phyloP scores from a whole-genome alignment of 2,113 vertebrate species.

The Anolis sagrei region DNA sequence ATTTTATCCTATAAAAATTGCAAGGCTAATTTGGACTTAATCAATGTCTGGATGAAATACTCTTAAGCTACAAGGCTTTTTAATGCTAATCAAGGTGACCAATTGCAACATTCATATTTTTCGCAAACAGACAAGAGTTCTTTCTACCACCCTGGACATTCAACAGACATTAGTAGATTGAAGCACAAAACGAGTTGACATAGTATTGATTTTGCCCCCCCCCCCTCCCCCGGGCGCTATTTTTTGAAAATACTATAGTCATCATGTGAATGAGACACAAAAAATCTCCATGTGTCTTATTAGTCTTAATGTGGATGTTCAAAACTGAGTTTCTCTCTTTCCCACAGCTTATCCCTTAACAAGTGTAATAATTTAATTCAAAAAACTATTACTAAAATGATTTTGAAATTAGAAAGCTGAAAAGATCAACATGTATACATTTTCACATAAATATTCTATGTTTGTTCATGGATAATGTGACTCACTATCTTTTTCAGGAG shows the following conservation, averaged over 20 bases:
- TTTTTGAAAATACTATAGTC: not conserved
- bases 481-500: slow-evolving; percentile 52
- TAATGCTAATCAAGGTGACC: no score
- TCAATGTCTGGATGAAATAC: not conserved
- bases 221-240: not conserved
- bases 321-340: not conserved
- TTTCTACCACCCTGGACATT: no score
- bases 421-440: slow-evolving; percentile 35
- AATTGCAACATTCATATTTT: no score
- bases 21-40: not conserved
- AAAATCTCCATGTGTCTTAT: not conserved
- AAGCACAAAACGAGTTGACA: not conserved
- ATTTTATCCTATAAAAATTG: not conserved
- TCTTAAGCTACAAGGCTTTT: no score
- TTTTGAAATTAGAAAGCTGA: slow-evolving; percentile 60
- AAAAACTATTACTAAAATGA: slow-evolving; percentile 53
- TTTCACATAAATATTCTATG: slow-evolving; percentile 62
- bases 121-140: no score
- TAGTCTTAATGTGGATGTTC: slow-evolving; percentile 4
- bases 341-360: not conserved
- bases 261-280: not conserved
- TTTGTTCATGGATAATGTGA: slow-evolving; percentile 50
- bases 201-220: not conserved
- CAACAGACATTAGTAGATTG: no score
- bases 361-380: slow-evolving; percentile 46